These are phyloP conservation scores for Axea sp. DNA, from an alignment of 2,888 invertebrate genomes.

Conservation along the genomic window DNA sequence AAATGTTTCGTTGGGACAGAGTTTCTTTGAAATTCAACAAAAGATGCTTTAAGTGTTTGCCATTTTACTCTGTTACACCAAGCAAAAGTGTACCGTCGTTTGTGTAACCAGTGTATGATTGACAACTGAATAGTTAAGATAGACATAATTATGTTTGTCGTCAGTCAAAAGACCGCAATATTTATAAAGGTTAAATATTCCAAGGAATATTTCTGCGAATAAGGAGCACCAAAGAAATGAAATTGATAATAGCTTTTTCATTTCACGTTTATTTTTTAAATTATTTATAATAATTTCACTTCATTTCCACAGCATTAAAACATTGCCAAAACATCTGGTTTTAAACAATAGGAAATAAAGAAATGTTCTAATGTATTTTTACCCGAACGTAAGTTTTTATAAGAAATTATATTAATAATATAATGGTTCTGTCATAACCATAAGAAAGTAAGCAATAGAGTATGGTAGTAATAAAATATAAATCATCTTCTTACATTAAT, in stretches of 20 bases:
- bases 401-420: too few species aligned
- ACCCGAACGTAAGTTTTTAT: too few species aligned
- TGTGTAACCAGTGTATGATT: slow-evolving; percentile 21
- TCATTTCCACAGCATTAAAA: too few species aligned
- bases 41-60: slow-evolving; percentile 32
- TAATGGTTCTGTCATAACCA: too few species aligned
- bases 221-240: slow-evolving; percentile 5
- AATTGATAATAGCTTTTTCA: slow-evolving; percentile 19
- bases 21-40: slow-evolving; percentile 43
- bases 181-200: slow-evolving; percentile 23
- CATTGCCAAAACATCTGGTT: too few species aligned
- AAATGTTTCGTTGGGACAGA: slow-evolving; percentile 20
- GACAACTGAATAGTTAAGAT: slow-evolving; percentile 35
- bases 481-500: too few species aligned
- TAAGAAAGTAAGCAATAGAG: too few species aligned
- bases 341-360: too few species aligned
- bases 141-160: slow-evolving; percentile 31
- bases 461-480: too few species aligned
- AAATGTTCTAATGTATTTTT: too few species aligned
- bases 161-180: slow-evolving; percentile 16
- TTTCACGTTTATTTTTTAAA: too few species aligned
- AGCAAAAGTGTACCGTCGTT: slow-evolving; percentile 10
- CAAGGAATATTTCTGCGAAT: slow-evolving; percentile 10
- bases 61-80: slow-evolving; percentile 23
- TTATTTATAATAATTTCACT: too few species aligned